A percentile compares a stretch with the other conserved stretches of the same genome.
These are phyloP conservation scores for Mirounga angustirostris DNA, from an alignment of 2,113 vertebrate genomes.

Conservation along the genomic window DNA sequence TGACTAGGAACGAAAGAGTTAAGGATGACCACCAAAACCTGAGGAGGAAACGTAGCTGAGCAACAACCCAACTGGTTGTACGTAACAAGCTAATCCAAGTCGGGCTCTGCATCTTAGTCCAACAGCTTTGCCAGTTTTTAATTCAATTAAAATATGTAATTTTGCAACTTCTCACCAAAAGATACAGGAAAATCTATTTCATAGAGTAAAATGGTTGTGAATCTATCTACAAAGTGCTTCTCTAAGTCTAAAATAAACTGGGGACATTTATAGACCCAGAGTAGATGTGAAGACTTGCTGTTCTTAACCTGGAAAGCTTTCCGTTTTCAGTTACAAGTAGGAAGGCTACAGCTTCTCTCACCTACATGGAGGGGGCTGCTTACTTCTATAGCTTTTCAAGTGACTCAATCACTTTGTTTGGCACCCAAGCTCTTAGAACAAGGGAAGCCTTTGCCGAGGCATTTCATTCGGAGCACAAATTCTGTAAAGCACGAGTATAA, in stretches of 20 bases:
- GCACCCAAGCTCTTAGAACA: conserved; percentile 8
- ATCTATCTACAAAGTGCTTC: neutral
- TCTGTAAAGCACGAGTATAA: neutral
- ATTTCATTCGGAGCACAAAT: neutral
- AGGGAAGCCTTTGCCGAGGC: neutral
- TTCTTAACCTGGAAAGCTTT: conserved; percentile 27
- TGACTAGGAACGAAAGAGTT: neutral
- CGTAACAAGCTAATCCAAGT: neutral
- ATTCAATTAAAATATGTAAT: neutral
- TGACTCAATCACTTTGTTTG: neutral
- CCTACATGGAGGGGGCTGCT: neutral
- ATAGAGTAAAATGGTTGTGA: conserved; percentile 53
- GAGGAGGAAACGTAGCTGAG: neutral
- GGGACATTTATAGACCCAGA: conserved; percentile 39
- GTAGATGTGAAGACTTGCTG: conserved; percentile 38
- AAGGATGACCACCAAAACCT: conserved; percentile 32
- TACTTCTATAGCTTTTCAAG: conserved; percentile 51
- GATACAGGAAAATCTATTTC: conserved; percentile 10
- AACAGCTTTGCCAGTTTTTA: conserved; percentile 2
- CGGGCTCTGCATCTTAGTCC: neutral
- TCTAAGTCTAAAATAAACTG: conserved; percentile 59
- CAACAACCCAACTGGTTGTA: neutral
- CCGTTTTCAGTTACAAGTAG: conserved; percentile 58
- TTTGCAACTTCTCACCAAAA: conserved; percentile 17
- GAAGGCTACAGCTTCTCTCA: conserved; percentile 18